These are phyloP conservation scores for Entomyzon cyanotis DNA, from an alignment of 2,113 vertebrate species.

Conservation along the genomic window DNA sequence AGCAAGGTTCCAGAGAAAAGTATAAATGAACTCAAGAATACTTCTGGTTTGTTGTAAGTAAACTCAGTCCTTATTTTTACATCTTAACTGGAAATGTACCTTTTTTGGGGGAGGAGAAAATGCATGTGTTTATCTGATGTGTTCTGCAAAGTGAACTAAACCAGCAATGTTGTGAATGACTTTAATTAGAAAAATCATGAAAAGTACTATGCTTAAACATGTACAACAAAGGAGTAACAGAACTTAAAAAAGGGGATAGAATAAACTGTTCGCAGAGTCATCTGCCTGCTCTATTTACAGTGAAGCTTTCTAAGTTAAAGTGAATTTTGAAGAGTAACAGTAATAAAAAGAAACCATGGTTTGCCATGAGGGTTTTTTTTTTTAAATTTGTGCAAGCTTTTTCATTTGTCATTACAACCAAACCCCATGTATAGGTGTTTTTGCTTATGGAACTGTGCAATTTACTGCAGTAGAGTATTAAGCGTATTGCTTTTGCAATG, in stretches of 20 bases:
- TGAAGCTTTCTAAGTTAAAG: neutral
- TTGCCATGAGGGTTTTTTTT: neutral
- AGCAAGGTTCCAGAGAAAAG: slow-evolving; percentile 95
- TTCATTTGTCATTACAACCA: neutral
- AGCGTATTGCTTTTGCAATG: neutral
- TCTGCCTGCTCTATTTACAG: neutral
- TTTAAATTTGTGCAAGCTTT: neutral
- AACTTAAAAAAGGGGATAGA: neutral
- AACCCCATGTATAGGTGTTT: neutral
- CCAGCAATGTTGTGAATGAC: neutral
- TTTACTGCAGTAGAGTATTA: neutral
- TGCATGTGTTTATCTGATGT: neutral
- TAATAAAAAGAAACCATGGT: neutral
- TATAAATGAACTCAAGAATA: slow-evolving; percentile 91
- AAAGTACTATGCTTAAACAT: neutral
- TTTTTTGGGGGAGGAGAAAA: neutral
- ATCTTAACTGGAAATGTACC: neutral
- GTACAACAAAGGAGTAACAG: neutral
- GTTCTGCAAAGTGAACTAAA: neutral
- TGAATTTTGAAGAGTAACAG: neutral
- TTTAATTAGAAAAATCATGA: neutral
- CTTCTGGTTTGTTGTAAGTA: slow-evolving; percentile 91
- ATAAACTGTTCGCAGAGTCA: neutral
- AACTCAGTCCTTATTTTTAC: neutral
- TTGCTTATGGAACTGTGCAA: neutral